These are phyloP conservation scores for Coelogynopora nodosa DNA, from an alignment of 2,888 invertebrate genomes.

Conservation along the genomic window DNA sequence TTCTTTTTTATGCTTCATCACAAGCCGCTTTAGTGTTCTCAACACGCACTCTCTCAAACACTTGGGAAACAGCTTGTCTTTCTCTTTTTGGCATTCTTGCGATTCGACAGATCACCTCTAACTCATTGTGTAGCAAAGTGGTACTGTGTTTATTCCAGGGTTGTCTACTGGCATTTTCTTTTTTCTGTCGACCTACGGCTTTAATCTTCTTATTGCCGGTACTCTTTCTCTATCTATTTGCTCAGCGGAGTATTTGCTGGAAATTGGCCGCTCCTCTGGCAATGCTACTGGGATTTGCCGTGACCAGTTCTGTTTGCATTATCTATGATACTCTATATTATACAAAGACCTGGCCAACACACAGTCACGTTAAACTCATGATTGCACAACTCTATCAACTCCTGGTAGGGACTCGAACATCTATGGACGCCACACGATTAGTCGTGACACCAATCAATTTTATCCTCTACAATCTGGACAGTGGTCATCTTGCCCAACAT, in stretches of 20 bases:
- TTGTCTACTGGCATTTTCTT: neutral
- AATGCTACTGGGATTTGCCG: neutral
- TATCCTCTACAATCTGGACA: slow-evolving; percentile 36
- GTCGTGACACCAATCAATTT: slow-evolving; percentile 42
- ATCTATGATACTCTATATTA: slow-evolving; percentile 27
- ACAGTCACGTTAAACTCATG: neutral
- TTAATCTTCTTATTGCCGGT: neutral
- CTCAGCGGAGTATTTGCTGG: neutral
- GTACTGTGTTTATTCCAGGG: neutral
- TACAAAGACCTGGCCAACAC: neutral
- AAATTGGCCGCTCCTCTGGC: neutral
- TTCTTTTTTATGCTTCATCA: neutral
- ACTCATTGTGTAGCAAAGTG: neutral
- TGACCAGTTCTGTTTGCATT: neutral
- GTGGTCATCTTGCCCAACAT: slow-evolving; percentile 22
- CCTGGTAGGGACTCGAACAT: neutral
- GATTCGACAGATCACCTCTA: neutral
- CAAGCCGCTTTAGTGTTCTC: neutral
- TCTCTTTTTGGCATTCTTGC: slow-evolving; percentile 29
- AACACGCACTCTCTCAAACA: slow-evolving; percentile 21
- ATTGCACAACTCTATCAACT: neutral
- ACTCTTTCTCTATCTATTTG: neutral
- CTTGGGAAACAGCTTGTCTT: slow-evolving; percentile 34
- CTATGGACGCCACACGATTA: neutral
- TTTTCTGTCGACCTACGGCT: neutral